phyloP scores from a whole-genome alignment of 2,113 vertebrate species.

The Solenodon paradoxus region DNA sequence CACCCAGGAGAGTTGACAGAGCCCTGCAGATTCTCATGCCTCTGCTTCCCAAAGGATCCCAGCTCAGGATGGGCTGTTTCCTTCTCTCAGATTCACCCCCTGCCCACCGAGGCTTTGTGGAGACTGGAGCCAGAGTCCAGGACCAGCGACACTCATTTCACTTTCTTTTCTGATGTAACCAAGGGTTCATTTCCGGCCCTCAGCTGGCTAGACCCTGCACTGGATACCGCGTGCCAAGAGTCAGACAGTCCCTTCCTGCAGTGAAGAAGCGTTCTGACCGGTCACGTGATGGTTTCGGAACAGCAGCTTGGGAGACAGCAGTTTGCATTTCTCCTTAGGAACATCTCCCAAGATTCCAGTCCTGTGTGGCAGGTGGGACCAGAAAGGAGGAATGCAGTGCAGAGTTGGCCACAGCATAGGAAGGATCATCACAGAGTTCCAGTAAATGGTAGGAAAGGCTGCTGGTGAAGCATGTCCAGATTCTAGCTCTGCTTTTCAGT shows the following conservation, averaged over 20 bases:
- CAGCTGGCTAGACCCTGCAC: not conserved
- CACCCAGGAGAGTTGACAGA: not conserved
- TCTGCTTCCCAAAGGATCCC: not conserved
- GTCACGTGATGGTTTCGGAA: not conserved
- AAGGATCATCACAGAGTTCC: not conserved
- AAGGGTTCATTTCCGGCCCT: not conserved
- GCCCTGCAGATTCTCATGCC: not conserved
- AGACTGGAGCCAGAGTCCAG: too few relatives aligned
- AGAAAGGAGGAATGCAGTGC: not conserved
- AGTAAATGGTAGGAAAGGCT: not conserved
- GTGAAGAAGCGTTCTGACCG: not conserved
- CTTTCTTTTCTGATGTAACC: constrained; percentile 15
- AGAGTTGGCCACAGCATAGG: not conserved
- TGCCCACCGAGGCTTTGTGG: too few relatives aligned
- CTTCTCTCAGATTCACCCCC: too few relatives aligned
- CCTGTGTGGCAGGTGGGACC: not conserved
- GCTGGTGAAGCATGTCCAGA: too few relatives aligned
- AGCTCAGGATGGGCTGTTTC: too few relatives aligned
- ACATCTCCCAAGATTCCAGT: not conserved
- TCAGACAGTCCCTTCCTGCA: not conserved
- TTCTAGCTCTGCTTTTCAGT: too few relatives aligned
- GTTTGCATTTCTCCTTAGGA: not conserved
- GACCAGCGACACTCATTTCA: not conserved
- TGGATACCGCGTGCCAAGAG: not conserved
- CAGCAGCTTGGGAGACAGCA: not conserved